Percentiles rank a stretch among this genome's conserved stretches.
Evolutionary conservation across 2,113 vertebrate genomes (phyloP).

Genomic region (Mesembrinibis cayennensis): DNA sequence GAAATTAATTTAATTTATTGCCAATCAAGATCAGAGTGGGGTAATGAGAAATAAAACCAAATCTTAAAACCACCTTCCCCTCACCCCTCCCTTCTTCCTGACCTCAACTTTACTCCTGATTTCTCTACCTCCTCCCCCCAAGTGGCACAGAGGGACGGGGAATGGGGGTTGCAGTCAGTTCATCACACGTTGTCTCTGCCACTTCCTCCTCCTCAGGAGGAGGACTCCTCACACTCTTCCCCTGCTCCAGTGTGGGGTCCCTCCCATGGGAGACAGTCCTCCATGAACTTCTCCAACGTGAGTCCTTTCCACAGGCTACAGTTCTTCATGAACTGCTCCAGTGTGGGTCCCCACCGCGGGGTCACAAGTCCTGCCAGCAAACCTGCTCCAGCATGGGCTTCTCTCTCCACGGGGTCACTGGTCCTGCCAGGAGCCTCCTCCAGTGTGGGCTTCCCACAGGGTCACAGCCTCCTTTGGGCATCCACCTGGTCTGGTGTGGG

Average conservation of each 20-base stretch:
- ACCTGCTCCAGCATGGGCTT: neutral
- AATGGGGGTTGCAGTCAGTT: neutral
- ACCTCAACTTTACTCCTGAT: neutral
- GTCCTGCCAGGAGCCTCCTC: neutral
- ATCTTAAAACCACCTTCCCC: neutral
- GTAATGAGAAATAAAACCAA: neutral
- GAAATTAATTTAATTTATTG: neutral
- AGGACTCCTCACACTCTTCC: neutral
- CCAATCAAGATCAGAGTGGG: neutral
- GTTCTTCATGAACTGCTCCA: neutral
- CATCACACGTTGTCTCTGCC: neutral
- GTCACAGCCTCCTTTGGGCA: neutral
- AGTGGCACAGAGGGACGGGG: fast-evolving
- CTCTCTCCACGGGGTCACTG: neutral
- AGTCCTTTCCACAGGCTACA: no score
- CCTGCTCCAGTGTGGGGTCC: neutral
- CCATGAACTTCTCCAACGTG: no score
- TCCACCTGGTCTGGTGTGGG: fast-evolving
- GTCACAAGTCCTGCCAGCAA: neutral
- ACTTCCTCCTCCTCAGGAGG: neutral
- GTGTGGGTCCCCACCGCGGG: no score
- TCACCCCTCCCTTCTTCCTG: neutral
- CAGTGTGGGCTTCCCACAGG: neutral
- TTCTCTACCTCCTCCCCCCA: neutral
- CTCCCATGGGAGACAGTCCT: neutral